Conservation (phyloP, 2,888 invertebrate species). For the Perizoma flavofasciatum region DNA sequence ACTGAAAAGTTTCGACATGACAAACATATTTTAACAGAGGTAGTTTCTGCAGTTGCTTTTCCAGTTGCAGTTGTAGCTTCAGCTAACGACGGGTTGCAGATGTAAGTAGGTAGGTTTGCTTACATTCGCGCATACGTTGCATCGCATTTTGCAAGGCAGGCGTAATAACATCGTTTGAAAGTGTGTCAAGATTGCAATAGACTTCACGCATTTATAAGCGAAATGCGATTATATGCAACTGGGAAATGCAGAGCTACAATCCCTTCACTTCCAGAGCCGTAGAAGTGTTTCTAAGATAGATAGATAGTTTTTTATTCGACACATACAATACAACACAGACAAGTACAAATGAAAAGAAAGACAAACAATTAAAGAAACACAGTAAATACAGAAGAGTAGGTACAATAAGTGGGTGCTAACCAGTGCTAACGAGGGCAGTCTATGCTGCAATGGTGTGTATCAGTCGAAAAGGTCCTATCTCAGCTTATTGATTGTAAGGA, state of each 20-base stretch:
- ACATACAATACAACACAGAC: no score
- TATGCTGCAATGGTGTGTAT: no score
- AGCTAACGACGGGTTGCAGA: slow-evolving; percentile 42
- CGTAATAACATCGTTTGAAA: slow-evolving; percentile 80
- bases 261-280: neutral
- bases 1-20: slow-evolving; percentile 33
- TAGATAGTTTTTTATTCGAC: no score
- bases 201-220: slow-evolving; percentile 53
- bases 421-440: no score
- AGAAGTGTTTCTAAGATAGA: neutral
- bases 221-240: slow-evolving; percentile 54
- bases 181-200: slow-evolving; percentile 81
- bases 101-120: slow-evolving; percentile 35
- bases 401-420: no score
- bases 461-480: no score
- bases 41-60: slow-evolving; percentile 27
- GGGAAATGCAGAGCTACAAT: slow-evolving; percentile 52
- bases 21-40: slow-evolving; percentile 26
- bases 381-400: no score
- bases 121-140: slow-evolving; percentile 60
- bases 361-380: no score
- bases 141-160: slow-evolving; percentile 72
- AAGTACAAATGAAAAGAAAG: no score
- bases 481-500: no score
- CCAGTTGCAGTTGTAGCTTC: no score